phyloP scores from a whole-genome alignment of 1,140 invertebrate genomes.

The Drosophila aff. region DNA sequence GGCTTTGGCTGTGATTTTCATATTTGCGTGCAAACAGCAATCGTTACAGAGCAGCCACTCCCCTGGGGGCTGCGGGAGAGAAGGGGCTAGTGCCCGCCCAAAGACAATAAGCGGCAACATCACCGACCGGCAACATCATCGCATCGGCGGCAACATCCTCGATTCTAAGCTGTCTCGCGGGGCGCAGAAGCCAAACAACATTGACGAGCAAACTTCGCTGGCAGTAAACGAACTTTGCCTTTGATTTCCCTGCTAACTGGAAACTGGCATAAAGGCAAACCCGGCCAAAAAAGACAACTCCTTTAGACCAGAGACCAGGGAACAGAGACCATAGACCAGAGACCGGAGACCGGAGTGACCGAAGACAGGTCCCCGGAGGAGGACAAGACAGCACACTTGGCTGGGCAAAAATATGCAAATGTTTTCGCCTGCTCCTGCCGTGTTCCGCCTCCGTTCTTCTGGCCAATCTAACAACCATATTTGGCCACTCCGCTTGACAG shows the following conservation, averaged over 20 bases:
- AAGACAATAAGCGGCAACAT: slow-evolving; percentile 53
- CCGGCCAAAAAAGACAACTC: slow-evolving; percentile 43
- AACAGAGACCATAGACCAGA: slow-evolving; percentile 3
- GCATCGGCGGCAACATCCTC: slow-evolving; percentile 33
- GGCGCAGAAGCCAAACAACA: slow-evolving; percentile 51
- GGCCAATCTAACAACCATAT: slow-evolving; percentile 79
- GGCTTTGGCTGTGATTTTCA: slow-evolving; percentile 59
- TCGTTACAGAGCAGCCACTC: slow-evolving; percentile 43
- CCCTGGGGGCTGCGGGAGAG: slow-evolving; percentile 12
- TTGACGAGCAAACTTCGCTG: slow-evolving; percentile 58
- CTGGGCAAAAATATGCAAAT: slow-evolving; percentile 73
- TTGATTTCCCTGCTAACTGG: slow-evolving; percentile 68
- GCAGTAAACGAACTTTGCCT: slow-evolving; percentile 78
- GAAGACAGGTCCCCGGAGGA: slow-evolving; percentile 73
- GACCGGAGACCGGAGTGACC: slow-evolving; percentile 45
- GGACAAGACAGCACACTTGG: slow-evolving; percentile 50
- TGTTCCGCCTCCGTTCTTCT: slow-evolving; percentile 46
- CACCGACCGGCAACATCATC: slow-evolving; percentile 20
- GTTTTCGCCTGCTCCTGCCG: slow-evolving; percentile 30
- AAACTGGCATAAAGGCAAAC: slow-evolving; percentile 64
- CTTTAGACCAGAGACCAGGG: slow-evolving; percentile 17
- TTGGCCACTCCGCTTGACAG: slow-evolving; percentile 79
- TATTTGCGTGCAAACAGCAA: slow-evolving; percentile 72
- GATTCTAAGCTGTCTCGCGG: slow-evolving; percentile 72
- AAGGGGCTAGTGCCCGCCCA: slow-evolving; percentile 15